phyloP scores from a whole-genome alignment of 1,140 invertebrate genomes.

The Ips nitidus region DNA sequence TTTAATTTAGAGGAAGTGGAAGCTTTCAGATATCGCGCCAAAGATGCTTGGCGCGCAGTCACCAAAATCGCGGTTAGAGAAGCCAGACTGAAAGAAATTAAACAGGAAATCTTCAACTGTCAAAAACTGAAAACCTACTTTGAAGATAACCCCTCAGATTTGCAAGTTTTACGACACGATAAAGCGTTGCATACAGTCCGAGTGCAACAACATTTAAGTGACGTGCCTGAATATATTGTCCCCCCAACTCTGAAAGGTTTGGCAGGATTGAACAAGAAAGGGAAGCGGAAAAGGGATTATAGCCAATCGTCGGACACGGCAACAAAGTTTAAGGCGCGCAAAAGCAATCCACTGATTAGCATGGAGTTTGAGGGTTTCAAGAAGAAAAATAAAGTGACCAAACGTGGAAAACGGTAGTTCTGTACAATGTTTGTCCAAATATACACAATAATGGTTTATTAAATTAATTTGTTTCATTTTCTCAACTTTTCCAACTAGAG shows the following conservation, averaged over 20 bases:
- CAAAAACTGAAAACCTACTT: slow-evolving; percentile 94
- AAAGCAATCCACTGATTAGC: slow-evolving; percentile 46
- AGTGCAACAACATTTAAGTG: slow-evolving; percentile 80
- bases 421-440: too few species aligned
- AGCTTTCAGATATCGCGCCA: slow-evolving; percentile 90
- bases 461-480: too few species aligned
- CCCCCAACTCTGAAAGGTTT: slow-evolving; percentile 71
- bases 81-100: slow-evolving; percentile 94
- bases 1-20: slow-evolving; percentile 96
- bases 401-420: background rate
- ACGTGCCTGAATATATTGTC: slow-evolving; percentile 94
- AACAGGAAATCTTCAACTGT: slow-evolving; percentile 90
- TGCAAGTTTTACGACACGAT: slow-evolving; percentile 88
- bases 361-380: slow-evolving; percentile 50
- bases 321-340: slow-evolving; percentile 42
- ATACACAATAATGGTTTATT: too few species aligned
- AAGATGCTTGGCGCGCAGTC: slow-evolving; percentile 92
- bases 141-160: slow-evolving; percentile 90
- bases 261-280: slow-evolving; percentile 54
- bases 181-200: slow-evolving; percentile 86
- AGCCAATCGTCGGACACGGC: slow-evolving; percentile 36
- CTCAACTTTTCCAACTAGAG: too few species aligned
- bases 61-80: slow-evolving; percentile 91
- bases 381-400: slow-evolving; percentile 37
- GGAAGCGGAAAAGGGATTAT: slow-evolving; percentile 50